Base-by-base conservation (phyloP, 2,113 vertebrate genomes). In the Actinemys pallida region DNA sequence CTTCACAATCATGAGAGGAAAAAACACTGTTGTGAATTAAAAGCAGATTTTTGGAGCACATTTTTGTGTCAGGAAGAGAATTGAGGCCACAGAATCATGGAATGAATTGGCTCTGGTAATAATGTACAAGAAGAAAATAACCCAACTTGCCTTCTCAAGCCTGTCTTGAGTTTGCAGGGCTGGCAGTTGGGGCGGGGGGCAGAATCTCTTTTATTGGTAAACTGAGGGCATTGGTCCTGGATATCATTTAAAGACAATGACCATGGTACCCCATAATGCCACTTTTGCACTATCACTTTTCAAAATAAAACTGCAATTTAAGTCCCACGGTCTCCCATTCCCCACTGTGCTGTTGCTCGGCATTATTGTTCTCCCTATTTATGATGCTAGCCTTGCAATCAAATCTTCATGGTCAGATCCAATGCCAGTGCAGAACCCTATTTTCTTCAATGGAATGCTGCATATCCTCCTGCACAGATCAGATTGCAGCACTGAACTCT, bases 331-430 rank as follows among this genome's bases (percentile, higher is more conserved):
- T 81, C 89, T 90, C 7, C 35, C 35, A 16, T 8, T 17, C 31
- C 35, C 14, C 59, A 16, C 35, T 39, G 5, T 81, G 72, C 62
- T 93, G 52, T 56, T 78, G 62, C 20, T 88, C 83, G 3, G 49
- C 0, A 0, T 47, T 22, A 19, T 9, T 62, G 17, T 56, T 90
- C 39, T 69, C 31, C 45, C 92, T 93, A 29, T 91, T 95, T 72
- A 45, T 92, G 24, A 8, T 91, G 35, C 7, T 56, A 8, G 3
- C 25, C 39, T 6, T 78, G 24, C 29, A 93, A 29, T 53, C 8
- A 82, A 89, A 78, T 2, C 14, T 78, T 81, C 39, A 11, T 1
- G 0, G 0, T 14, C 25, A 53, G 62, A 27, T 80, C 9, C 1
- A 84, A 27, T 69, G 85, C 88, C 54, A 59, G 54, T 52, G 31